Conservation (phyloP, 2,888 invertebrate genomes). For the Lydus trimaculatus region DNA sequence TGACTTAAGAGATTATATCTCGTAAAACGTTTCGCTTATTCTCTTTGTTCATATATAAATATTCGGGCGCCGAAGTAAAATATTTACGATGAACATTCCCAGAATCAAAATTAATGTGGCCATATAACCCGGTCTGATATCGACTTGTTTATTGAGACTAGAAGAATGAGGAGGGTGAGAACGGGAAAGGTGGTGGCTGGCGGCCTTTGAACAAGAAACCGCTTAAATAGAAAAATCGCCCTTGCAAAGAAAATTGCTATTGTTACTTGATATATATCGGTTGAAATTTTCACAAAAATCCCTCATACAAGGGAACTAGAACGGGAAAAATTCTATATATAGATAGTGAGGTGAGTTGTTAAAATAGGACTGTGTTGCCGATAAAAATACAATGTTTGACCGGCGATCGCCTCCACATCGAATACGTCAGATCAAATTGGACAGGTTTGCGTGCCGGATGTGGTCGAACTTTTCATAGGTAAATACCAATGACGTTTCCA, state of each 20-base stretch:
- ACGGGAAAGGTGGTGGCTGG: neutral
- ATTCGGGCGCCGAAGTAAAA: slow-evolving; percentile 43
- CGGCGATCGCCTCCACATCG: slow-evolving; percentile 19
- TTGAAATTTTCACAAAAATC: slow-evolving; percentile 8
- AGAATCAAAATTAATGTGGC: slow-evolving; percentile 42
- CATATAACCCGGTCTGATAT: slow-evolving; percentile 37
- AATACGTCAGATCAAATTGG: slow-evolving; percentile 26
- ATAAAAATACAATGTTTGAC: slow-evolving; percentile 30
- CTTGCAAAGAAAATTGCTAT: slow-evolving; percentile 1
- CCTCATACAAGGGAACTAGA: neutral
- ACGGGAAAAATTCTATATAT: slow-evolving; percentile 3
- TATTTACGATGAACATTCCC: slow-evolving; percentile 40
- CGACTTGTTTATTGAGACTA: slow-evolving; percentile 31
- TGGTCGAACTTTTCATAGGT: slow-evolving; percentile 35
- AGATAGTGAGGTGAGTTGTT: slow-evolving; percentile 12
- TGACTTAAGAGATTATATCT: slow-evolving; percentile 45
- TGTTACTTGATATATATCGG: slow-evolving; percentile 5
- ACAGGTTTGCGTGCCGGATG: slow-evolving; percentile 33
- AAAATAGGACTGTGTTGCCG: slow-evolving; percentile 19
- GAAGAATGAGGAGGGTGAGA: neutral
- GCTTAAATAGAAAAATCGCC: slow-evolving; percentile 7
- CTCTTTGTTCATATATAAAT: slow-evolving; percentile 47
- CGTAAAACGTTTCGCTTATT: slow-evolving; percentile 40
- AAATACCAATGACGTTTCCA: slow-evolving; percentile 28
- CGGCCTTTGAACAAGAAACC: neutral